Evolutionary conservation across 2,888 invertebrate species (phyloP).

Genomic region (Temnothorax rugatulus): DNA sequence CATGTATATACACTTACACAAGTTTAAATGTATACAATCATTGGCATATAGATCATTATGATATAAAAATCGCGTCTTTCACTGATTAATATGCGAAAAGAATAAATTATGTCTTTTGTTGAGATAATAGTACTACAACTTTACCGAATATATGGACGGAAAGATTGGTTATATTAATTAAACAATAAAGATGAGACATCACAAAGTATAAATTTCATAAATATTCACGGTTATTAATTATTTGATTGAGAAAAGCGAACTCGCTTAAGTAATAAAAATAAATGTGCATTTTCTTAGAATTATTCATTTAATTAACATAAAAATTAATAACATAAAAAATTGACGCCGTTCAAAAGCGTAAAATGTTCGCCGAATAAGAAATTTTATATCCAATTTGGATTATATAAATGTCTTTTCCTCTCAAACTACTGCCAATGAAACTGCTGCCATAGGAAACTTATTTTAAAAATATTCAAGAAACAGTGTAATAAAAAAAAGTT

Average conservation of each 20-base stretch:
- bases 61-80: conserved; percentile 2
- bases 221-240: not conserved
- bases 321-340: conserved; percentile 22
- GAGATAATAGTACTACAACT: not conserved
- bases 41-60: conserved; percentile 5
- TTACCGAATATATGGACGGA: not conserved
- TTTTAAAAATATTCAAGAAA: conserved; percentile 7
- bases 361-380: not conserved
- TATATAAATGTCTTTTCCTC: conserved; percentile 3
- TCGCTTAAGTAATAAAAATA: conserved; percentile 26
- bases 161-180: not conserved
- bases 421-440: conserved; percentile 20
- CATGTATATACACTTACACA: conserved; percentile 55
- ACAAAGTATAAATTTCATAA: not conserved
- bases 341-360: conserved; percentile 5
- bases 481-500: not conserved
- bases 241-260: conserved; percentile 1
- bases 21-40: conserved; percentile 46
- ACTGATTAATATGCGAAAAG: not conserved
- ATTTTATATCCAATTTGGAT: not conserved
- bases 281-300: conserved; percentile 5
- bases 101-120: conserved; percentile 5
- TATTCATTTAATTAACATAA: conserved; percentile 31
- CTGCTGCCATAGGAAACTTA: not conserved
- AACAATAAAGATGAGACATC: not conserved